A percentile compares a stretch with the other conserved stretches of the same genome.
These are phyloP conservation scores for Drepanosiphum platanoidis DNA, from an alignment of 2,888 invertebrate species.

Conservation along the genomic window DNA sequence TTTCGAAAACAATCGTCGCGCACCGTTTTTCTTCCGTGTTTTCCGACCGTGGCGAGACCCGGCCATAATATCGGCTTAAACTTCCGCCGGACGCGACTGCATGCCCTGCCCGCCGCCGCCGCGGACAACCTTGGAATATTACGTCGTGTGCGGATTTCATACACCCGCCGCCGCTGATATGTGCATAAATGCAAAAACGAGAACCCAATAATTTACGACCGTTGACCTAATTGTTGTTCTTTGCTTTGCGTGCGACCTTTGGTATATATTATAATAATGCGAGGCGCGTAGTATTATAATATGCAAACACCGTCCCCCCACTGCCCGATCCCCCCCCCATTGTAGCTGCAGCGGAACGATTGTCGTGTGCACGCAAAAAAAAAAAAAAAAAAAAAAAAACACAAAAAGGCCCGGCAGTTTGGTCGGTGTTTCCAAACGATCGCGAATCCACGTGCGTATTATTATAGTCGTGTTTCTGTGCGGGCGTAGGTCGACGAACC, in stretches of 20 bases:
- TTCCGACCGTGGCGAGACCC: too few species aligned
- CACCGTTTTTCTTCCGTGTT: too few species aligned
- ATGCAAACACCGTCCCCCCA: not conserved
- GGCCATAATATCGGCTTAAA: not conserved
- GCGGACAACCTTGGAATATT: not conserved
- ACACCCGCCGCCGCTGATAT: not conserved
- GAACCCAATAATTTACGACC: not conserved
- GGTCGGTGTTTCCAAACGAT: not conserved
- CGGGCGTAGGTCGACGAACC: too few species aligned
- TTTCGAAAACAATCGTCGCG: too few species aligned
- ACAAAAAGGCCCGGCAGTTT: slow-evolving; percentile 1
- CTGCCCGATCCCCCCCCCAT: too few species aligned
- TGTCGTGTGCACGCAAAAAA: too few species aligned
- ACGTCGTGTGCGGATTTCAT: not conserved
- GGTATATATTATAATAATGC: too few species aligned
- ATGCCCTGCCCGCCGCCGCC: too few species aligned
- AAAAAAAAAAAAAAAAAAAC: too few species aligned
- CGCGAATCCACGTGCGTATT: not conserved
- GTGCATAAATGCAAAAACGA: not conserved
- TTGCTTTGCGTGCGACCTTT: not conserved
- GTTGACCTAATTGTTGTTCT: slow-evolving; percentile 26
- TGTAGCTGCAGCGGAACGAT: not conserved
- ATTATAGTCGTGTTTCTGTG: not conserved
- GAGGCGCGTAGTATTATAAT: too few species aligned
- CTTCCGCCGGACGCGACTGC: not conserved